A percentile compares a stretch with the other conserved stretches of the same genome.
These are phyloP conservation scores for Pampus argenteus DNA, from an alignment of 2,797 vertebrate genomes.

Conservation along the genomic window DNA sequence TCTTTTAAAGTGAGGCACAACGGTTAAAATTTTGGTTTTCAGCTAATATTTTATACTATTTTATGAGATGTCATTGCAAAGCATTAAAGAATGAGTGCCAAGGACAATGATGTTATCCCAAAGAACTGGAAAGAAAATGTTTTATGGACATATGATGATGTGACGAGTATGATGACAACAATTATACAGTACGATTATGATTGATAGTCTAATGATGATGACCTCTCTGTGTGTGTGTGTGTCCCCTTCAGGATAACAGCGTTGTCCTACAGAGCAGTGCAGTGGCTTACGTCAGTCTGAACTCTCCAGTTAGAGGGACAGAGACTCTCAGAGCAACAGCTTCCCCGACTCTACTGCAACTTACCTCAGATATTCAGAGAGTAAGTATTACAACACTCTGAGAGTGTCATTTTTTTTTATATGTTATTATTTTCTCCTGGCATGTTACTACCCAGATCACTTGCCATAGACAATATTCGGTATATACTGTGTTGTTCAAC, in stretches of 20 bases:
- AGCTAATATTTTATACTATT: neutral
- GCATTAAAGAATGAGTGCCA: neutral
- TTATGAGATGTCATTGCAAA: neutral
- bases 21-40: neutral
- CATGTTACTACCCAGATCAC: too few relatives aligned
- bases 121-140: neutral
- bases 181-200: neutral
- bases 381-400: conserved; percentile 26
- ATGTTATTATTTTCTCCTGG: too few relatives aligned
- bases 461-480: too few relatives aligned
- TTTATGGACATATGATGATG: neutral
- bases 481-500: too few relatives aligned
- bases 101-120: neutral
- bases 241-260: conserved; percentile 86
- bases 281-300: conserved; percentile 92
- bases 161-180: neutral
- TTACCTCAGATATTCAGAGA: conserved; percentile 88
- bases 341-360: conserved; percentile 92
- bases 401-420: too few relatives aligned
- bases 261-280: conserved; percentile 89
- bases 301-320: conserved; percentile 87
- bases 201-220: neutral
- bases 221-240: conserved; percentile 5
- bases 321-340: conserved; percentile 85
- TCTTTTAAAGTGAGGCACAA: too few relatives aligned